phyloP scores from a whole-genome alignment of 2,888 invertebrate species.

The Campopleginae sp. region DNA sequence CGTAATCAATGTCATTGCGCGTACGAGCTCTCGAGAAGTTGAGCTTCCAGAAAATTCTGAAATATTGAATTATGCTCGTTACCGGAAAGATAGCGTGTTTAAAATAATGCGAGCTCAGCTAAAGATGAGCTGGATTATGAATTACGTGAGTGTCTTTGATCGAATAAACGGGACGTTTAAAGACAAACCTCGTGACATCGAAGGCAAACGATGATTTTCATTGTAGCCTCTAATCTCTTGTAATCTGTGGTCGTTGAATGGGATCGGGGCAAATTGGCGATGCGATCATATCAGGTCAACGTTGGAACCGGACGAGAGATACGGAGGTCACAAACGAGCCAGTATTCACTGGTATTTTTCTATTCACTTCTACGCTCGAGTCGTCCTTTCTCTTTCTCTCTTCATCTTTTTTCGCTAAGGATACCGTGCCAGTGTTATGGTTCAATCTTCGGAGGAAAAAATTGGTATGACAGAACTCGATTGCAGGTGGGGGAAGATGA shows the following conservation, averaged over 20 bases:
- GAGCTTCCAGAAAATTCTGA: neutral
- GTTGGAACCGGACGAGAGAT: slow-evolving; percentile 61
- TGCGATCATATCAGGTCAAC: slow-evolving; percentile 70
- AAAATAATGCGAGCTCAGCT: neutral
- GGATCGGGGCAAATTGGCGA: slow-evolving; percentile 68
- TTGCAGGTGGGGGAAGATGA: slow-evolving; percentile 62
- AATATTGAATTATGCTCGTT: neutral
- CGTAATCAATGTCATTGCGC: slow-evolving; percentile 5
- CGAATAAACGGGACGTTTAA: slow-evolving; percentile 37
- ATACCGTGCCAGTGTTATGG: slow-evolving; percentile 17
- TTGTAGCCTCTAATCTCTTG: slow-evolving; percentile 69
- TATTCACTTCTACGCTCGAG: slow-evolving; percentile 10
- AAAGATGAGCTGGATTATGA: neutral
- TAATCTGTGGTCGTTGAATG: slow-evolving; percentile 66
- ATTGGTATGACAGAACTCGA: slow-evolving; percentile 30
- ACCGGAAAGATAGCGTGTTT: neutral
- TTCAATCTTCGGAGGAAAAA: slow-evolving; percentile 44
- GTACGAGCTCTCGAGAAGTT: neutral
- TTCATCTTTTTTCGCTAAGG: slow-evolving; percentile 8
- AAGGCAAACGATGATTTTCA: slow-evolving; percentile 64
- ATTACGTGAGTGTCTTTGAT: slow-evolving; percentile 23
- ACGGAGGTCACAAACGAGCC: slow-evolving; percentile 60
- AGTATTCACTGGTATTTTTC: slow-evolving; percentile 68
- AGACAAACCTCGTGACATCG: slow-evolving; percentile 51
- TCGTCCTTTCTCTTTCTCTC: slow-evolving; percentile 28